phyloP scores from a whole-genome alignment of 1,140 invertebrate genomes.

The Plectrocnemia conspersa region DNA sequence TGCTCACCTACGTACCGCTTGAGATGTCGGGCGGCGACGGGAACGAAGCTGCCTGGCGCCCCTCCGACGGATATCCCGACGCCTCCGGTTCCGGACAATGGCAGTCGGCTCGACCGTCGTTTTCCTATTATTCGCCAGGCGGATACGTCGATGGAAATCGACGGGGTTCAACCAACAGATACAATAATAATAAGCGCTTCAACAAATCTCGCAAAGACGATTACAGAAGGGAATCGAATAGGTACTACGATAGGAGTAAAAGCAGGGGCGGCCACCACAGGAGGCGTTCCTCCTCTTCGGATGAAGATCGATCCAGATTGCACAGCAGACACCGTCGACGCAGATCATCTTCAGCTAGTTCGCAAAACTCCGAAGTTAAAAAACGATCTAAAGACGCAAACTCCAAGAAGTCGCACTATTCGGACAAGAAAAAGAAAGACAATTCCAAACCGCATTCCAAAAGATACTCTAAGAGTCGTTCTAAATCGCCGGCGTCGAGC shows the following conservation, averaged over 20 bases:
- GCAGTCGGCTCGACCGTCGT: background rate
- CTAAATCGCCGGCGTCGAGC: background rate
- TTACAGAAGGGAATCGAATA: conserved; percentile 2
- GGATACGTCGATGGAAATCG: background rate
- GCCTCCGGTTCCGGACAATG: background rate
- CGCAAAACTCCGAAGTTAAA: conserved; percentile 1
- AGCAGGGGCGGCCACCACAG: conserved; percentile 2
- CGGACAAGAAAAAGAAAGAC: too few species aligned
- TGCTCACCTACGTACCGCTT: conserved; percentile 53
- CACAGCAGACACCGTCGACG: background rate
- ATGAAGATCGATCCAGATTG: background rate
- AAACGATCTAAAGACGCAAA: background rate
- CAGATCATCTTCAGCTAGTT: conserved; percentile 3
- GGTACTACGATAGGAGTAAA: background rate
- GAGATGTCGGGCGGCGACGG: conserved; percentile 46
- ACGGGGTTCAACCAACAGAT: background rate
- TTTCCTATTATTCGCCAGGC: background rate
- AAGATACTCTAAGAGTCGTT: conserved; percentile 1
- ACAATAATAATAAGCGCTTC: background rate
- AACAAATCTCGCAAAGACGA: background rate
- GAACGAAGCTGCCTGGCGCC: conserved; percentile 41
- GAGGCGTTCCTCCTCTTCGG: conserved; percentile 13
- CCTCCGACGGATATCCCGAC: conserved; percentile 45
- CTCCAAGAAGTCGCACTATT: background rate
- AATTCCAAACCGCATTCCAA: conserved; percentile 10